A percentile compares a stretch with the other conserved stretches of the same genome.
Conservation (phyloP, 2,113 vertebrate genomes). For the Crotophaga sulcirostris region DNA sequence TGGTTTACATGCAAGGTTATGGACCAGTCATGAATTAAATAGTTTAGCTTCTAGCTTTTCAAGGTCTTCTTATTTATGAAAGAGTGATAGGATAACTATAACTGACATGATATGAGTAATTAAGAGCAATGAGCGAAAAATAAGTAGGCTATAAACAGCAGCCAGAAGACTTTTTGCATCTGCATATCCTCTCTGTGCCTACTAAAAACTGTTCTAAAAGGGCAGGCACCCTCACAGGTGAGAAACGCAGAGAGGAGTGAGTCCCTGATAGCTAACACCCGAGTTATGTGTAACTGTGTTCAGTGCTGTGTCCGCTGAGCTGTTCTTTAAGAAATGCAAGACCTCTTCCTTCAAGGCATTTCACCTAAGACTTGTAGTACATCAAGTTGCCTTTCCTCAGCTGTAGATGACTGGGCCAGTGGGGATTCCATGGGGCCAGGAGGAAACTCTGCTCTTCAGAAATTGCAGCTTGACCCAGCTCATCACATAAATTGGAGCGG, state of each 20-base stretch:
- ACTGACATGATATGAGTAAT: background rate
- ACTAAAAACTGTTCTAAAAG: background rate
- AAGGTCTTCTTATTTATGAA: background rate
- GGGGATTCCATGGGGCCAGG: background rate
- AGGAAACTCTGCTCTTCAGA: background rate
- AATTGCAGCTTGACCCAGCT: background rate
- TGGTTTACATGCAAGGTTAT: background rate
- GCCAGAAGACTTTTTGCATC: background rate
- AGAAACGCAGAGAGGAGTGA: background rate
- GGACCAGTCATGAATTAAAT: background rate
- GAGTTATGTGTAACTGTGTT: background rate
- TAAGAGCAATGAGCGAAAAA: background rate
- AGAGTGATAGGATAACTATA: background rate
- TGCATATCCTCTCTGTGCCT: background rate
- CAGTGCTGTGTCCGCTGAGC: background rate
- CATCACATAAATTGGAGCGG: rapidly evolving
- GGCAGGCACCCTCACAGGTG: background rate
- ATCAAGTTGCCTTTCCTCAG: background rate
- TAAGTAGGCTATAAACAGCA: background rate
- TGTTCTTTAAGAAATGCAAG: background rate
- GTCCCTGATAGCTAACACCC: background rate
- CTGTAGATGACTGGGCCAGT: too few relatives aligned
- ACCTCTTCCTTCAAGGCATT: background rate
- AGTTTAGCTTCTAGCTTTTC: background rate
- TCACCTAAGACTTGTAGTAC: background rate